Evolutionary conservation across 2,797 vertebrate genomes (phyloP).

Genomic region (Gymnocypris eckloni): DNA sequence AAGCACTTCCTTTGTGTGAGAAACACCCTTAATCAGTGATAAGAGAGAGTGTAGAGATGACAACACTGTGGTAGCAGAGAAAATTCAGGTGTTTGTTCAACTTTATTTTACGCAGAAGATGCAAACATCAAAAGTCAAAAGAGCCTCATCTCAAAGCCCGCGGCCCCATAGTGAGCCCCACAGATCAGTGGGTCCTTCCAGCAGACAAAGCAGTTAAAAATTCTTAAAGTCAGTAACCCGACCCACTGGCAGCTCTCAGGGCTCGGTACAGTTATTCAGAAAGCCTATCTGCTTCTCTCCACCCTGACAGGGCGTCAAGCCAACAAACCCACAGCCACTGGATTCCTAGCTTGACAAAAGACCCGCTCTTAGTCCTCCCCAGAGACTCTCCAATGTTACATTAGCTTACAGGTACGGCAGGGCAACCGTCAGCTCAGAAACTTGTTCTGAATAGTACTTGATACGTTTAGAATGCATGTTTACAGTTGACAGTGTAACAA

Average conservation of each 20-base stretch:
- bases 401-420: slow-evolving; percentile 29
- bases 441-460: slow-evolving; percentile 1
- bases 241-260: slow-evolving; percentile 61
- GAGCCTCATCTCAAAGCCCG: background rate
- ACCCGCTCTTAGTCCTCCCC: background rate
- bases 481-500: background rate
- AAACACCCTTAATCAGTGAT: background rate
- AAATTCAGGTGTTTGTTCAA: background rate
- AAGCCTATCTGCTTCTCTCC: slow-evolving; percentile 20
- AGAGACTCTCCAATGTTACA: slow-evolving; percentile 3
- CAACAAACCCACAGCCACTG: slow-evolving; percentile 52
- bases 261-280: slow-evolving; percentile 45
- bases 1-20: background rate
- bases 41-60: background rate
- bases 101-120: background rate
- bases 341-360: slow-evolving; percentile 41
- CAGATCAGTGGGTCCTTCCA: background rate
- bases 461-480: background rate
- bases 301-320: slow-evolving; percentile 9
- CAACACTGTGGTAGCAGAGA: background rate
- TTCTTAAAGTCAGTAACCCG: slow-evolving; percentile 67
- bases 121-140: background rate
- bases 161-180: background rate
- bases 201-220: slow-evolving; percentile 42
- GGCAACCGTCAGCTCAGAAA: background rate